A percentile compares a stretch with the other conserved stretches of the same genome.
These are phyloP conservation scores for Drosophila koepferae DNA, from an alignment of 2,888 invertebrate species.

Conservation along the genomic window DNA sequence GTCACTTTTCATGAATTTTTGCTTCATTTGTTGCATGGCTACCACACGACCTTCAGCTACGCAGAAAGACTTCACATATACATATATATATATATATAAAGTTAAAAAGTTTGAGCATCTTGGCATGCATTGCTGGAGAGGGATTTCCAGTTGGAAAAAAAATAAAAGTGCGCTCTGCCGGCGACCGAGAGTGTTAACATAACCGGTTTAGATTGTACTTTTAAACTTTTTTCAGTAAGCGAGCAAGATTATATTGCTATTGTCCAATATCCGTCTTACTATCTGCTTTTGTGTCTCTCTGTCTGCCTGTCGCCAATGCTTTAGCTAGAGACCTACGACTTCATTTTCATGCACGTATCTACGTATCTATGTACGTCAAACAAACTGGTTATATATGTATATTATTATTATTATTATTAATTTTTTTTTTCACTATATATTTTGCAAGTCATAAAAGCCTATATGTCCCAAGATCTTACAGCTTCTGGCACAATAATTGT, in stretches of 20 bases:
- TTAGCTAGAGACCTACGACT: neutral
- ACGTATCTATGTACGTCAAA: neutral
- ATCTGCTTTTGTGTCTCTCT: too few relatives aligned
- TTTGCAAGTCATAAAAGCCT: neutral
- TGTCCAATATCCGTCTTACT: constrained; percentile 6
- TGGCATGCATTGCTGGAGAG: constrained; percentile 33
- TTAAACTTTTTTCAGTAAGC: neutral
- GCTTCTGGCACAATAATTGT: neutral
- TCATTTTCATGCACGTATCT: neutral
- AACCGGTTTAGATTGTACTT: constrained; percentile 29
- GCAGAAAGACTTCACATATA: neutral
- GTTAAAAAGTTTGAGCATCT: neutral
- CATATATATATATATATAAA: neutral
- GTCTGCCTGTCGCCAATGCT: too few relatives aligned
- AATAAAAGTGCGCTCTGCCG: constrained; percentile 15
- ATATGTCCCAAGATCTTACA: neutral
- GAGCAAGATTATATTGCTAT: neutral
- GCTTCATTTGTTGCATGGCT: constrained; percentile 40
- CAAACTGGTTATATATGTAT: neutral
- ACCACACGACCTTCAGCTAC: constrained; percentile 56
- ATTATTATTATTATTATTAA: neutral
- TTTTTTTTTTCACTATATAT: neutral
- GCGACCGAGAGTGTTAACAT: neutral
- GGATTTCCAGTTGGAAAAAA: constrained; percentile 17
- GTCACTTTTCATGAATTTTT: constrained; percentile 45